phyloP scores from a whole-genome alignment of 2,113 vertebrate genomes.

The Aptenodytes patagonicus region DNA sequence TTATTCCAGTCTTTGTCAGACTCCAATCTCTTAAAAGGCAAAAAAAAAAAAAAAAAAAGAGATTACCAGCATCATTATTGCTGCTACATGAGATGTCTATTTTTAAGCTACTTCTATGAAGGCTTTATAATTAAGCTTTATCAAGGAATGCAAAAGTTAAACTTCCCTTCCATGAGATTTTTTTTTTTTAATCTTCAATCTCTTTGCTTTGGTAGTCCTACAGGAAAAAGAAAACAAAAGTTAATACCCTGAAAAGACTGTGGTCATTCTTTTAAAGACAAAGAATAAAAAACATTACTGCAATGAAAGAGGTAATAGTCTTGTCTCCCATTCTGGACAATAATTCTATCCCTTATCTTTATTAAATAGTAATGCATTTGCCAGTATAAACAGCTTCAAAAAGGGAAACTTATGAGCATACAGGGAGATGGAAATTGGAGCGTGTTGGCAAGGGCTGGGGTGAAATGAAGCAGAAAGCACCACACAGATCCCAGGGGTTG shows the following conservation, averaged over 20 bases:
- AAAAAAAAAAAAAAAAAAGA: not conserved
- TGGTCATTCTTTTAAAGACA: not conserved
- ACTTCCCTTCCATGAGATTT: not conserved
- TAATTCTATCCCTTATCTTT: not conserved
- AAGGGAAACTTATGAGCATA: not conserved
- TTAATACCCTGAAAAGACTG: not conserved
- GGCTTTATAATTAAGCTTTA: not conserved
- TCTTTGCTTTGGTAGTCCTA: not conserved
- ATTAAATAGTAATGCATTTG: not conserved
- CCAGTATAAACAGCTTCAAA: not conserved
- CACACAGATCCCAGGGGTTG: not conserved
- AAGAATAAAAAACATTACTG: not conserved
- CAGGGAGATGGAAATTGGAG: not conserved
- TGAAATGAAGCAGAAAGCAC: not conserved
- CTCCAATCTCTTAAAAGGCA: not conserved
- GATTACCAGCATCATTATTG: not conserved
- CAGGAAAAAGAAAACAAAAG: not conserved
- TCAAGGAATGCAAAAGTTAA: not conserved
- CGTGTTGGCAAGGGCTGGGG: not conserved
- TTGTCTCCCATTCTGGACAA: not conserved
- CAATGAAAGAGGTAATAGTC: not conserved
- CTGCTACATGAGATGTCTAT: not conserved
- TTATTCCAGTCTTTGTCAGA: not conserved
- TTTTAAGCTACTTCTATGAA: not conserved
- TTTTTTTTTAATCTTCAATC: not conserved